Conservation (phyloP, 1,140 invertebrate species). For the Phocides pigmalion region DNA sequence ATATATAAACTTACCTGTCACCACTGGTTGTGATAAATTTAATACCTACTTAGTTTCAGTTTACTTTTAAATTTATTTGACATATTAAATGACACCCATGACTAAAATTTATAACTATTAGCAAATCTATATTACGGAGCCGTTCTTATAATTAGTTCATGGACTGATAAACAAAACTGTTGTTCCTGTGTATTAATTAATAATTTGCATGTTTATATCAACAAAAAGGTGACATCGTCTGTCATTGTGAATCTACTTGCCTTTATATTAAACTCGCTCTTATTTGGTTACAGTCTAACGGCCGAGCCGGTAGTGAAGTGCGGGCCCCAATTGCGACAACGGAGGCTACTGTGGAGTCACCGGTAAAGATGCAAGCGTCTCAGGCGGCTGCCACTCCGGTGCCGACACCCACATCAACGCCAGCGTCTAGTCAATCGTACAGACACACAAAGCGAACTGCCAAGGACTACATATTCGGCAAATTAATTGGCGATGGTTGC, state of each 20-base stretch:
- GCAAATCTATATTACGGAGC: not conserved
- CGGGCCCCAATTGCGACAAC: slow-evolving; percentile 70
- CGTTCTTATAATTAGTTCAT: not conserved
- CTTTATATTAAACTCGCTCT: slow-evolving; percentile 38
- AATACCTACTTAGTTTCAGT: no score
- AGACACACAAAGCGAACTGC: slow-evolving; percentile 87
- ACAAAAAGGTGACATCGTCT: not conserved
- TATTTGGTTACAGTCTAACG: slow-evolving; percentile 75
- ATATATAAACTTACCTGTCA: no score
- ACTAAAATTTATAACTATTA: not conserved
- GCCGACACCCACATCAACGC: slow-evolving; percentile 56
- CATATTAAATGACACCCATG: not conserved
- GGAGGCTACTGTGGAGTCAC: slow-evolving; percentile 66
- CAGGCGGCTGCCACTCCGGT: slow-evolving; percentile 59
- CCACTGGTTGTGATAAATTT: not conserved
- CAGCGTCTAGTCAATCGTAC: slow-evolving; percentile 75
- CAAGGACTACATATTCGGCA: slow-evolving; percentile 97
- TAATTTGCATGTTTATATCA: not conserved
- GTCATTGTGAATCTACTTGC: not conserved
- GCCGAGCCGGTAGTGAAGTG: slow-evolving; percentile 67
- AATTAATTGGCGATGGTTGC: slow-evolving; percentile 97
- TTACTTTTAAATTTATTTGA: not conserved
- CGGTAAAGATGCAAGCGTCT: slow-evolving; percentile 72
- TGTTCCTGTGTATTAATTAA: not conserved
- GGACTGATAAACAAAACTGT: not conserved